These are phyloP conservation scores for Pedetes capensis DNA, from an alignment of 2,113 vertebrate species.

Conservation along the genomic window DNA sequence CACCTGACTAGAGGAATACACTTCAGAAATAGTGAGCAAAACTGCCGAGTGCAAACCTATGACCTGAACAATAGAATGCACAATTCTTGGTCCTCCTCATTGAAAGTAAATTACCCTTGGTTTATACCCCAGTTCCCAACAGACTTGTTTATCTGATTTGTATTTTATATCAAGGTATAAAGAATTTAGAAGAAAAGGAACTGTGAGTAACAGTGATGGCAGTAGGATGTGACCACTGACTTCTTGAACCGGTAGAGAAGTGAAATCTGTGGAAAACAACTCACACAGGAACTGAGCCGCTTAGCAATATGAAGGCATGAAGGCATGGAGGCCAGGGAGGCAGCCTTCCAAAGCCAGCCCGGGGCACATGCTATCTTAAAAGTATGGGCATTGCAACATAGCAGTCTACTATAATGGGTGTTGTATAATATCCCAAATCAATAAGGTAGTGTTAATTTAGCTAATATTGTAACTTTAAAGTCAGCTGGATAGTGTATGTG, in stretches of 20 bases:
- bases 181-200: neutral
- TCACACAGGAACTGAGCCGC: neutral
- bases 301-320: rapidly evolving
- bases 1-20: neutral
- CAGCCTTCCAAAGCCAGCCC: neutral
- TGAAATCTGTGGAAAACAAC: neutral
- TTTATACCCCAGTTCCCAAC: neutral
- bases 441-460: neutral
- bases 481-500: neutral
- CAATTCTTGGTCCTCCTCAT: neutral
- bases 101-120: neutral
- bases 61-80: too few species aligned
- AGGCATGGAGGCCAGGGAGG: neutral
- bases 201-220: neutral
- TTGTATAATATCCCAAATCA: neutral
- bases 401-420: rapidly evolving
- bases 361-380: rapidly evolving
- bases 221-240: neutral
- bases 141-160: neutral
- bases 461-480: neutral
- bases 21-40: neutral
- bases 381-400: neutral
- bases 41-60: neutral
- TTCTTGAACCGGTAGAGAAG: neutral
- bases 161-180: neutral